A percentile compares a stretch with the other conserved stretches of the same genome.
phyloP scores from a whole-genome alignment of 64 coral and sea anemone genomes.

The Astreopora myriophthalma region DNA sequence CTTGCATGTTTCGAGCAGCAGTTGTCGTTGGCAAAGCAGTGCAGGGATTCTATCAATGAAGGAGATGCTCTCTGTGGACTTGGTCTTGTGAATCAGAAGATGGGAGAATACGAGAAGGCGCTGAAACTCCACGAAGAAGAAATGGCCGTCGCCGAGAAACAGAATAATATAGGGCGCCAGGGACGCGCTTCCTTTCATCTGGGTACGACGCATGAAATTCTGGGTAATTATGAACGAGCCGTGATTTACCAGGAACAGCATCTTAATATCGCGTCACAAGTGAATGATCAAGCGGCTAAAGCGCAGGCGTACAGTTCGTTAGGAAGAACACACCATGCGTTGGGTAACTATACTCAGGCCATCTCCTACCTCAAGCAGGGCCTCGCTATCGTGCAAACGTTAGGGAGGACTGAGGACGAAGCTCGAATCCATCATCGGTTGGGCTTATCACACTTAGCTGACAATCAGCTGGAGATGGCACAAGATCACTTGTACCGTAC shows the following conservation, averaged over 20 bases:
- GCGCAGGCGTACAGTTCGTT: conserved; percentile 82
- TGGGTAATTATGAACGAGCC: conserved; percentile 84
- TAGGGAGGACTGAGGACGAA: conserved; percentile 86
- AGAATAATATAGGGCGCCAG: conserved; percentile 36
- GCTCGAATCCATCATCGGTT: conserved; percentile 87
- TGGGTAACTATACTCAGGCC: conserved; percentile 81
- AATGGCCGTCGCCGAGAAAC: conserved; percentile 77
- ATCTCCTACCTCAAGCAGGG: conserved; percentile 95
- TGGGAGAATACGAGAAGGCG: conserved; percentile 94
- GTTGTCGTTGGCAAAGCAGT: conserved; percentile 68
- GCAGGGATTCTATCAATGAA: conserved; percentile 68
- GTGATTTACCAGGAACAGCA: conserved; percentile 85
- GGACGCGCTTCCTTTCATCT: conserved; percentile 82
- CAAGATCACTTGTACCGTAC: conserved; percentile 81
- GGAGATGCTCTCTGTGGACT: conserved; percentile 91
- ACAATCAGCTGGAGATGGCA: conserved; percentile 74
- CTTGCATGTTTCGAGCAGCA: conserved; percentile 87
- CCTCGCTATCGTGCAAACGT: conserved; percentile 70
- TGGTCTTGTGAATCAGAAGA: conserved; percentile 81
- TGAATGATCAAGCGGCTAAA: conserved; percentile 78
- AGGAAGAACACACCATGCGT: conserved; percentile 75
- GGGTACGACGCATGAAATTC: conserved; percentile 75
- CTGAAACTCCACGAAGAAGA: conserved; percentile 88
- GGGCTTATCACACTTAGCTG: conserved; percentile 80
- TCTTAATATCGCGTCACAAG: conserved; percentile 82